Conservation (phyloP, 2,113 vertebrate genomes). For the Lethenteron camtschaticum region DNA sequence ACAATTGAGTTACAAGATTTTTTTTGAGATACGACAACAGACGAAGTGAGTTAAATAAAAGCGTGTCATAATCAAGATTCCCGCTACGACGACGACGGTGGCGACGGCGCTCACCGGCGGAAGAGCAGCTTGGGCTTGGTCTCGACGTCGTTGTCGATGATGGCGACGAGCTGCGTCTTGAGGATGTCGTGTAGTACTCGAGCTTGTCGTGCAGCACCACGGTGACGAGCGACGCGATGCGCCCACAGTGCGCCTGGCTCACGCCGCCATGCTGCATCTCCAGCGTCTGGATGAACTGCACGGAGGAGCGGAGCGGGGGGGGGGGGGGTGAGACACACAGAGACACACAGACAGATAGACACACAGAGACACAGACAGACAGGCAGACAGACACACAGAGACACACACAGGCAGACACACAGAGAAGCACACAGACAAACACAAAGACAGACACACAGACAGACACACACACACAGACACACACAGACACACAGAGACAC, state of each 20-base stretch:
- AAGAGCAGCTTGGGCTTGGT: slow-evolving; percentile 96
- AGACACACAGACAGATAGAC: no score
- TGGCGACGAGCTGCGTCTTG: slow-evolving; percentile 67
- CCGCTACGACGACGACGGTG: neutral
- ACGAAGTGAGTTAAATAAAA: neutral
- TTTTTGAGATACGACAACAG: no score
- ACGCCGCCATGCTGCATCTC: slow-evolving; percentile 68
- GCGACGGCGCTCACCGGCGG: slow-evolving; percentile 34
- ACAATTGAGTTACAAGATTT: no score
- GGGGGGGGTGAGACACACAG: no score
- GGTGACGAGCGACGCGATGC: slow-evolving; percentile 77
- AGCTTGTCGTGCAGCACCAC: slow-evolving; percentile 84
- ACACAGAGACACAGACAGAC: no score
- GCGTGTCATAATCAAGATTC: neutral
- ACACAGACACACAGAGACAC: no score
- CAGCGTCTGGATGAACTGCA: slow-evolving; percentile 75
- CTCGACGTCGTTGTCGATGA: slow-evolving; percentile 81
- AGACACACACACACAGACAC: no score
- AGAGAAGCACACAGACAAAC: no score
- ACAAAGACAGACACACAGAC: no score
- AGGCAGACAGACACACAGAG: no score
- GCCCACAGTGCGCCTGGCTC: slow-evolving; percentile 54
- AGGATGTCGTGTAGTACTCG: slow-evolving; percentile 91
- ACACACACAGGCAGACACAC: no score
- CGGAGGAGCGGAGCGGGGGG: neutral